phyloP scores from a whole-genome alignment of 2,797 vertebrate genomes.

The Pseudochirops cupreus region DNA sequence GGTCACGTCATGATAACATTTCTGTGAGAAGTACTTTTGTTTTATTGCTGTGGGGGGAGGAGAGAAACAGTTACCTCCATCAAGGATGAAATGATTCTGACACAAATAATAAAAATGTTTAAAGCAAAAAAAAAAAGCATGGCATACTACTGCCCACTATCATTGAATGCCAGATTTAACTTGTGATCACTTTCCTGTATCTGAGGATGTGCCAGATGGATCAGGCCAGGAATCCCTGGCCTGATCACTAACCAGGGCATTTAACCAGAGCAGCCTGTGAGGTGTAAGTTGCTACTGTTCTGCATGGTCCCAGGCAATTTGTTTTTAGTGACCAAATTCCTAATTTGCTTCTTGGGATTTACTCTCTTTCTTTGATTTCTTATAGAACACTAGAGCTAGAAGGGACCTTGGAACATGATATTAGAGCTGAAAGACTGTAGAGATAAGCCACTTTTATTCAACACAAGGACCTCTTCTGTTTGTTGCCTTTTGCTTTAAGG shows the following conservation, averaged over 20 bases:
- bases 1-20: neutral
- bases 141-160: neutral
- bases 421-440: neutral
- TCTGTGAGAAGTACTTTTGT: neutral
- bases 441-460: neutral
- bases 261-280: neutral
- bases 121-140: neutral
- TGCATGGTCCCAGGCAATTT: neutral
- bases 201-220: neutral
- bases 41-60: neutral
- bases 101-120: neutral
- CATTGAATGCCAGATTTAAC: neutral
- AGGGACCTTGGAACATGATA: neutral
- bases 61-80: neutral
- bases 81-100: neutral
- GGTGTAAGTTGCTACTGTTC: neutral
- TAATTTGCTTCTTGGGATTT: neutral
- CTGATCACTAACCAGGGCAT: neutral
- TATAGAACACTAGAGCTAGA: neutral
- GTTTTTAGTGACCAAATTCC: neutral
- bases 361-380: neutral
- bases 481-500: neutral
- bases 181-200: neutral
- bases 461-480: neutral
- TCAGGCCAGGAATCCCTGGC: neutral